A percentile compares a stretch with the other conserved stretches of the same genome.
Evolutionary conservation across 2,888 invertebrate species (phyloP).

Genomic region (Abrostola triplasia): DNA sequence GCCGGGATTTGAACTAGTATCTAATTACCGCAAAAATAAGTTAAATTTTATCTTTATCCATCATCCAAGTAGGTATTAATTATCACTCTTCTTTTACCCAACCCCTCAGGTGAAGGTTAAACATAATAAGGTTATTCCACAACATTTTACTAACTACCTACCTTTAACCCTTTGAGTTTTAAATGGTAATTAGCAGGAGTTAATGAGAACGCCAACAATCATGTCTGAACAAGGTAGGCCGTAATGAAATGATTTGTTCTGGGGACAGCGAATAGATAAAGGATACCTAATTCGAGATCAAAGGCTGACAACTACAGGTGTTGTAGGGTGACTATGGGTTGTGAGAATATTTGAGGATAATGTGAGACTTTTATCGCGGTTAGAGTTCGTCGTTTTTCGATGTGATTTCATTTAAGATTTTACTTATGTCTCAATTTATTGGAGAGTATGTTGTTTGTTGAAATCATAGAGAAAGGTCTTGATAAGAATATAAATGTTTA

Average conservation of each 20-base stretch:
- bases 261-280: slow-evolving; percentile 58
- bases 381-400: neutral
- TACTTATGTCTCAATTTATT: too few species aligned
- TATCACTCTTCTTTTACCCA: neutral
- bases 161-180: slow-evolving; percentile 44
- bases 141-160: slow-evolving; percentile 27
- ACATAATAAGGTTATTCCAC: slow-evolving; percentile 31
- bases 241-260: slow-evolving; percentile 45
- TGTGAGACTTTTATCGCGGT: neutral
- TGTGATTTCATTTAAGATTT: too few species aligned
- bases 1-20: too few species aligned
- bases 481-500: too few species aligned
- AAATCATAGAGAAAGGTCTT: too few species aligned
- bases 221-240: slow-evolving; percentile 31
- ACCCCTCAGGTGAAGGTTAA: slow-evolving; percentile 7
- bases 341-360: neutral
- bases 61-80: too few species aligned
- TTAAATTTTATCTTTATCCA: too few species aligned
- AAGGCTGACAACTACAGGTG: slow-evolving; percentile 73
- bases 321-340: slow-evolving; percentile 48
- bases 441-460: too few species aligned
- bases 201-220: slow-evolving; percentile 60
- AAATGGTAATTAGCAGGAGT: slow-evolving; percentile 53
- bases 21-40: too few species aligned
- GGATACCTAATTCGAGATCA: slow-evolving; percentile 72